Conservation (phyloP, 2,888 invertebrate genomes). For the Acanthosepion esculentum region DNA sequence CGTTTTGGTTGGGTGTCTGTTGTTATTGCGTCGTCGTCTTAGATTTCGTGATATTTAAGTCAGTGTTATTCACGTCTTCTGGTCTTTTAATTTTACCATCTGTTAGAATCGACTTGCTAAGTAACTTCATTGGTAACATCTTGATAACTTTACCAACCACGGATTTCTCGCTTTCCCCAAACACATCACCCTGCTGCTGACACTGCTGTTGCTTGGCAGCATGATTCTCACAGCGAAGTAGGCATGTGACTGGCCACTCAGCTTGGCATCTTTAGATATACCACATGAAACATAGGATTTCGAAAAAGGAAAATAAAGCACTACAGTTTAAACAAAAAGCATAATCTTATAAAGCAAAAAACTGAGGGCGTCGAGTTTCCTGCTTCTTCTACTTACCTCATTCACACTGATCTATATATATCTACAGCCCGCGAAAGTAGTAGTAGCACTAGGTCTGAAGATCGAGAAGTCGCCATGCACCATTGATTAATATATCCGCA, state of each 20-base stretch:
- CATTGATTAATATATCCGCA: no score
- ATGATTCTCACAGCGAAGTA: background rate
- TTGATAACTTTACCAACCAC: constrained; percentile 14
- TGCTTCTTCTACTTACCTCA: no score
- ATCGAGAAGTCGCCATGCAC: no score
- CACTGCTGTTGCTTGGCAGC: background rate
- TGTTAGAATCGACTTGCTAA: background rate
- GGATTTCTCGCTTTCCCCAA: background rate
- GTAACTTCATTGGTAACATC: background rate
- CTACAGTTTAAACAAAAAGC: no score
- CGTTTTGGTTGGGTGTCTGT: background rate
- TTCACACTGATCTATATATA: no score
- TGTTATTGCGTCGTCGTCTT: background rate
- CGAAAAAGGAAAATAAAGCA: no score
- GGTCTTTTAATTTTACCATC: background rate
- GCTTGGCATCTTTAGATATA: background rate
- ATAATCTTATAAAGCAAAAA: no score
- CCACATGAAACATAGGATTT: no score
- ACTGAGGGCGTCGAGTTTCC: no score
- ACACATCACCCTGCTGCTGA: background rate
- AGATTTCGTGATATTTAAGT: background rate
- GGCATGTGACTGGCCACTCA: background rate
- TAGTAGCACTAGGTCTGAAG: no score
- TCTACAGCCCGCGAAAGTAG: no score
- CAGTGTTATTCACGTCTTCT: background rate